Evolutionary conservation across 2,797 vertebrate genomes (phyloP), one percentile per base, ranked within the genome.

Genomic region (Acanthopagrus latus): DNA sequence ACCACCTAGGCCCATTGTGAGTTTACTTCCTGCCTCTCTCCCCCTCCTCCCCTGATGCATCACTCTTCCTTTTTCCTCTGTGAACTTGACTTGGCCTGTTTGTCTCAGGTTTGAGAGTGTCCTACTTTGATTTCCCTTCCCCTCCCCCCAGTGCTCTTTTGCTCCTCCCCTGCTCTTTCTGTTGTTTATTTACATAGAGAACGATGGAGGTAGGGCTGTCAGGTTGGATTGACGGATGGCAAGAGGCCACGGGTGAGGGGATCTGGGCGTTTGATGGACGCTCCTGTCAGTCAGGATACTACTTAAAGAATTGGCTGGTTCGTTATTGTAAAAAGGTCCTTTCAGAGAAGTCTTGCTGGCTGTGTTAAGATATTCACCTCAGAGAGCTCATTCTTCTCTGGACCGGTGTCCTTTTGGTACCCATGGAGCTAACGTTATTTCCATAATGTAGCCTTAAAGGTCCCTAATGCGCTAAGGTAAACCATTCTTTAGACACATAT

Each of bases 161-260:
- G 60, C 83, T 63, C 70, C 82, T 72, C 63, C 66, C 46, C 71
- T 71, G 64, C 48, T 73, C 70, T 74, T 38, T 52, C 66, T 44
- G 71, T 87, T 91, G 86, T 94, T 94, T 95, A 91, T 94, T 91
- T 91, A 88, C 87, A 84, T 71, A 57, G 78, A 67, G 73, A 78
- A 68, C 63, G 81, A 76, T 86, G 73, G 81, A 69, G 75, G 80
- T 65, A 64, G 43, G 50, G 73, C 85, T 89, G 86, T 84, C 83
- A 62, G 63, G 69, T 65, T 72, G 54, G 90, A 92, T 88, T 89
- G 92, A 93, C 91, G 81, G 87, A 93, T 89, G 81, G 71, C 25
- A 14, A 69, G 78, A 80, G 86, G 86, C 81, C 81, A 83, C 25
- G 86, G 89, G 81, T 89, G 86, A 86, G 74, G 76, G 84, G 87